These are phyloP conservation scores for Melopsittacus undulatus DNA, from an alignment of 2,797 vertebrate species.

Conservation along the genomic window DNA sequence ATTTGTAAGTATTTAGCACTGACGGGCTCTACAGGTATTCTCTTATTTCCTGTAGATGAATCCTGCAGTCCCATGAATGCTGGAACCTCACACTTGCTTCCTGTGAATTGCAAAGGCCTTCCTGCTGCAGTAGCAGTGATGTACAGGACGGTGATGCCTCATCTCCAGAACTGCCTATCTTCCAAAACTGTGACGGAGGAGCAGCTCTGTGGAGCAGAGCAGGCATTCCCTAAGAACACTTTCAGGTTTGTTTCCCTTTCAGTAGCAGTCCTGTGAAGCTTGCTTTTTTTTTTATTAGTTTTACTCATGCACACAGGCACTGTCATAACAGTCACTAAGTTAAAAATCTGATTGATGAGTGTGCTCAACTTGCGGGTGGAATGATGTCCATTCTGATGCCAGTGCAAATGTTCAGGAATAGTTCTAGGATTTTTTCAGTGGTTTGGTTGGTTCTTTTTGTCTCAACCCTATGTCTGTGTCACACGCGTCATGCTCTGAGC, in stretches of 20 bases:
- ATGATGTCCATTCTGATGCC: background rate
- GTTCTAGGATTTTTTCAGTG: background rate
- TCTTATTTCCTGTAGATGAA: background rate
- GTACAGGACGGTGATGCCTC: background rate
- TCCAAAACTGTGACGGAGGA: background rate
- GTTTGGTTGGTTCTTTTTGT: background rate
- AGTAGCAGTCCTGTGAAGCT: background rate
- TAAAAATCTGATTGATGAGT: background rate
- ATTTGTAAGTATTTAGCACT: conserved; percentile 21
- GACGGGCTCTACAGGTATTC: background rate
- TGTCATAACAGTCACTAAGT: background rate
- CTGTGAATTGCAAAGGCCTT: background rate
- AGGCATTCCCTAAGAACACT: background rate
- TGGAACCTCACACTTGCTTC: background rate
- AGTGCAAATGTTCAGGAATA: background rate
- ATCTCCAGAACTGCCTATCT: background rate
- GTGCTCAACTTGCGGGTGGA: background rate
- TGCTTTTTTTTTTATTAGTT: background rate
- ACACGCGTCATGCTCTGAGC: background rate
- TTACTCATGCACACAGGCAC: background rate
- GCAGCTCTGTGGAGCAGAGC: background rate
- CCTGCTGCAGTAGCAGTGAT: background rate
- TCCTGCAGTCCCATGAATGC: background rate
- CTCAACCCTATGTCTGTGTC: background rate
- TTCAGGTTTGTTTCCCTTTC: background rate